These are phyloP conservation scores for Propithecus deckenii DNA, from an alignment of 2,797 vertebrate genomes.

Conservation along the genomic window DNA sequence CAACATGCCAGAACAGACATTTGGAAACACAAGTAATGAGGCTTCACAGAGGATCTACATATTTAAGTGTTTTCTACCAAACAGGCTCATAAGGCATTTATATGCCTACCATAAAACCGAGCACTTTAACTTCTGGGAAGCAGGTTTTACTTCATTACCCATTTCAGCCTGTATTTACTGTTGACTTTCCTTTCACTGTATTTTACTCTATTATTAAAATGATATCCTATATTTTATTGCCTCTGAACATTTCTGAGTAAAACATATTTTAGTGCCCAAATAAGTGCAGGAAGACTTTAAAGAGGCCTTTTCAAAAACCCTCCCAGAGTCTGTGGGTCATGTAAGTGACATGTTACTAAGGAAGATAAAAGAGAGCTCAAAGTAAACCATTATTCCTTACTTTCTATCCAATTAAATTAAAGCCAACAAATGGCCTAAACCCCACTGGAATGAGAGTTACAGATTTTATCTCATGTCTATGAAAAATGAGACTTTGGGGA, in stretches of 20 bases:
- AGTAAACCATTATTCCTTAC: conserved; percentile 71
- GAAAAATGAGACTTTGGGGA: conserved; percentile 65
- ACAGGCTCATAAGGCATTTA: conserved; percentile 51
- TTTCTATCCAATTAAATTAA: conserved; percentile 73
- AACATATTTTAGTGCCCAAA: conserved; percentile 49
- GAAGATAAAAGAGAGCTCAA: conserved; percentile 71
- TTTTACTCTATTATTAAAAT: conserved; percentile 68
- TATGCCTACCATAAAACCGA: conserved; percentile 22
- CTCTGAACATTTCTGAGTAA: conserved; percentile 48
- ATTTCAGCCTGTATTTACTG: conserved; percentile 13
- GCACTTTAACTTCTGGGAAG: conserved; percentile 6
- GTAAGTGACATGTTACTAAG: conserved; percentile 64
- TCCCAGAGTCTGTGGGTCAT: not conserved
- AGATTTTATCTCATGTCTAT: conserved; percentile 74
- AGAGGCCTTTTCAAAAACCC: conserved; percentile 54
- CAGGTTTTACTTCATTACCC: not conserved
- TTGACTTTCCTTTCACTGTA: conserved; percentile 49
- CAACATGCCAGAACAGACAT: not conserved
- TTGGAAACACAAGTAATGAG: not conserved
- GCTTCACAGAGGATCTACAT: not conserved
- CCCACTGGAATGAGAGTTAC: conserved; percentile 12
- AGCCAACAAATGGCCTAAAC: conserved; percentile 61
- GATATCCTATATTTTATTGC: conserved; percentile 52
- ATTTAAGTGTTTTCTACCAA: conserved; percentile 1
- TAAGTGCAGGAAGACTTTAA: conserved; percentile 14